Evolutionary conservation across 2,888 invertebrate genomes (phyloP).

Genomic region (Caradrina kadenii): DNA sequence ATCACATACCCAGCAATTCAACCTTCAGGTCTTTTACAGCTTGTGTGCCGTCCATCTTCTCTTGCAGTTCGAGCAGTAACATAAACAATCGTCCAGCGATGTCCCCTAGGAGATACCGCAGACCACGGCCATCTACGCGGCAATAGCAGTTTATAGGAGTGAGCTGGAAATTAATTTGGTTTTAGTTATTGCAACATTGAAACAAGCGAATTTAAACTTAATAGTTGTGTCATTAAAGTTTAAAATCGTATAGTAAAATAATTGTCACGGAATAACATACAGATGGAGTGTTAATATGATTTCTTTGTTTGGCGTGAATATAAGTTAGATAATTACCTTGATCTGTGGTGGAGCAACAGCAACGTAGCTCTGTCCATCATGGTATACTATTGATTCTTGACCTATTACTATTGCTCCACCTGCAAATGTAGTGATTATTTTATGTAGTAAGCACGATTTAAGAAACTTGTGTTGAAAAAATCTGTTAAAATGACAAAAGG

Average conservation of each 20-base stretch:
- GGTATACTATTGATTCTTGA: slow-evolving; percentile 99
- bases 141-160: slow-evolving; percentile 98
- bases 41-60: slow-evolving; percentile 93
- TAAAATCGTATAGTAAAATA: neutral
- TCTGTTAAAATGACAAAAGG: too few species aligned
- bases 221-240: fast-evolving
- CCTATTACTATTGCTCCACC: slow-evolving; percentile 99
- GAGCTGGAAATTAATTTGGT: slow-evolving; percentile 89
- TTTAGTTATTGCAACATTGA: neutral
- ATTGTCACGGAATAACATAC: neutral
- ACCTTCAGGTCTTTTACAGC: slow-evolving; percentile 98
- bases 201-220: neutral
- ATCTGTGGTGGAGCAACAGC: slow-evolving; percentile 98
- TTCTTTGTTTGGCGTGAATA: neutral
- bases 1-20: slow-evolving; percentile 94
- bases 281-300: neutral
- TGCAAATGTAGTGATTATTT: slow-evolving; percentile 60
- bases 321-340: slow-evolving; percentile 90
- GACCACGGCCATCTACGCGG: slow-evolving; percentile 97
- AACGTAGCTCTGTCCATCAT: slow-evolving; percentile 97
- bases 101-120: slow-evolving; percentile 97
- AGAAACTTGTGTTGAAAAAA: too few species aligned
- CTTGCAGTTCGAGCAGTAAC: slow-evolving; percentile 97
- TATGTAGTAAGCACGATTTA: neutral
- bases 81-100: slow-evolving; percentile 98